phyloP scores from a whole-genome alignment of 1,140 invertebrate genomes.

The Mya arenaria region DNA sequence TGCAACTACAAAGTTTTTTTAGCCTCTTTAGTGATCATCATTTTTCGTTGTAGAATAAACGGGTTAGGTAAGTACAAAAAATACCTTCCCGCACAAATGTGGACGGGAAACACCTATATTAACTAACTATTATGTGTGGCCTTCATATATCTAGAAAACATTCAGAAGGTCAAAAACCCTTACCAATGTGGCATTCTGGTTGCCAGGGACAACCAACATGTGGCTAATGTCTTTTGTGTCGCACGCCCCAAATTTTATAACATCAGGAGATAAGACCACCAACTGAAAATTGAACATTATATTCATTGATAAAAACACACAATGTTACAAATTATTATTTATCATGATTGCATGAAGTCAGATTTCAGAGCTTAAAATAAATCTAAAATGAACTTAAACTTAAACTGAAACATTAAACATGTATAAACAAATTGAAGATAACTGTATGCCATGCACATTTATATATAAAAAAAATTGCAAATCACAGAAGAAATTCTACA shows the following conservation, averaged over 20 bases:
- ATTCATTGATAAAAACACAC: too few relatives aligned
- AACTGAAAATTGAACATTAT: too few relatives aligned
- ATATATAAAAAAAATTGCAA: not conserved
- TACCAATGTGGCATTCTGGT: not conserved
- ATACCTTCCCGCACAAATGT: not conserved
- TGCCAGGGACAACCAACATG: conserved; percentile 57
- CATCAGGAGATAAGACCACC: conserved; percentile 65
- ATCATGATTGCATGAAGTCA: too few relatives aligned
- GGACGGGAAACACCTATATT: not conserved
- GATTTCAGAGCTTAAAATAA: too few relatives aligned
- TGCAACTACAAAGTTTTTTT: too few relatives aligned
- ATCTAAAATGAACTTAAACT: too few relatives aligned
- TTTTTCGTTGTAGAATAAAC: not conserved
- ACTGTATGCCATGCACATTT: too few relatives aligned
- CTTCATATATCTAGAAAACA: conserved; percentile 10
- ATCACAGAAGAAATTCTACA: too few relatives aligned
- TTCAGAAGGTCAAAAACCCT: conserved; percentile 16
- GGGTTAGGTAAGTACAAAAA: not conserved
- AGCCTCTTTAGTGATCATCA: too few relatives aligned
- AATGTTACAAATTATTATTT: too few relatives aligned
- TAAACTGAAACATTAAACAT: too few relatives aligned
- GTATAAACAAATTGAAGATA: too few relatives aligned
- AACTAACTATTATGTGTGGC: not conserved
- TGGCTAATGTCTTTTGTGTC: conserved; percentile 64
- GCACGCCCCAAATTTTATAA: conserved; percentile 68